A percentile compares a stretch with the other conserved stretches of the same genome.
Conservation (phyloP, 2,888 invertebrate genomes). For the Machimus rusticus region DNA sequence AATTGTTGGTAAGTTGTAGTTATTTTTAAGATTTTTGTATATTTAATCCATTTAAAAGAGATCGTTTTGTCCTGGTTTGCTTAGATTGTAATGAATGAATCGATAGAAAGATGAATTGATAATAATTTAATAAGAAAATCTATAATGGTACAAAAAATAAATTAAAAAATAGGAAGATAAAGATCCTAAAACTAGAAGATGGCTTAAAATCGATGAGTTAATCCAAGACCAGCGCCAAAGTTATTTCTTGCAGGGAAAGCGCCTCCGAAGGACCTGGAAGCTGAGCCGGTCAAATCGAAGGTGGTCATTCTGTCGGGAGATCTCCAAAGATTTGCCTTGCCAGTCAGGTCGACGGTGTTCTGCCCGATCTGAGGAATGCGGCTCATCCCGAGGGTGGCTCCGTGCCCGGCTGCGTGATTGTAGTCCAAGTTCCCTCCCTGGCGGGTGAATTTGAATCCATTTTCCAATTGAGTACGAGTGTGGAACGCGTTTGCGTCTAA, state of each 20-base stretch:
- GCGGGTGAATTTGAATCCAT: conserved; percentile 52
- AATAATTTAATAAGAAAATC: not conserved
- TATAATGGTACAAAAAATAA: not conserved
- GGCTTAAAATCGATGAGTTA: conserved; percentile 51
- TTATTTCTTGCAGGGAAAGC: conserved; percentile 50
- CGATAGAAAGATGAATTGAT: too few species aligned
- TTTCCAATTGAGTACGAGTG: conserved; percentile 51
- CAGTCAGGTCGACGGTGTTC: conserved; percentile 52
- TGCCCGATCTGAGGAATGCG: conserved; percentile 53
- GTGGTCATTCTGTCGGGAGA: conserved; percentile 53
- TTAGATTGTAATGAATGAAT: too few species aligned
- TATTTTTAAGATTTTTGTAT: too few species aligned
- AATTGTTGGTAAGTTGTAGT: not conserved
- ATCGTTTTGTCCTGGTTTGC: too few species aligned
- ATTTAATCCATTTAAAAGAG: too few species aligned
- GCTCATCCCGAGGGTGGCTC: conserved; percentile 52
- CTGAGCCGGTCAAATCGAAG: conserved; percentile 53
- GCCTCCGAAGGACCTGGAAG: conserved; percentile 52
- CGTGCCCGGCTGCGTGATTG: conserved; percentile 53
- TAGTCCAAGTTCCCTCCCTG: conserved; percentile 54
- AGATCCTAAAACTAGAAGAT: not conserved
- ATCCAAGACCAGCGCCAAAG: conserved; percentile 51
- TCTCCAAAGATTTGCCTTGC: conserved; percentile 53
- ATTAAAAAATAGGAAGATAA: not conserved
- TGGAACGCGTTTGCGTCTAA: conserved; percentile 54